phyloP scores from a whole-genome alignment of 2,797 vertebrate species.

The Esox lucius region DNA sequence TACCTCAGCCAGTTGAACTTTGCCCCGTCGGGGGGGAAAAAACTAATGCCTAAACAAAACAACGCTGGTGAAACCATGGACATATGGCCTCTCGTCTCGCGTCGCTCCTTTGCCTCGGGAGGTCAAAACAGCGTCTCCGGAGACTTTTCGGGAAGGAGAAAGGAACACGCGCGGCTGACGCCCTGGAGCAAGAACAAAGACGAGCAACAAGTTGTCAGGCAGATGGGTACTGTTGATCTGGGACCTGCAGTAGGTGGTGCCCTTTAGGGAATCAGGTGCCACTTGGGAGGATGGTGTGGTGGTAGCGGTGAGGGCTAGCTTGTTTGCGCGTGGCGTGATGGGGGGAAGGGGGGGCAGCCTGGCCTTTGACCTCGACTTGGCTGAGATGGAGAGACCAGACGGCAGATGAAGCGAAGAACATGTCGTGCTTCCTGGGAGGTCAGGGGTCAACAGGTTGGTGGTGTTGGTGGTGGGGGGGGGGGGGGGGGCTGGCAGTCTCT shows the following conservation, averaged over 20 bases:
- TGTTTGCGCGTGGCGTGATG: too few species aligned
- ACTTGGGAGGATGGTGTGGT: not conserved
- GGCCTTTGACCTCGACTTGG: constrained; percentile 54
- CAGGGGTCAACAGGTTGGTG: constrained; percentile 39
- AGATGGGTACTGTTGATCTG: not conserved
- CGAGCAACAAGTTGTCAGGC: constrained; percentile 66
- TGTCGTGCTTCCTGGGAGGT: constrained; percentile 59
- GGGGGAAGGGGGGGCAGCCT: constrained; percentile 11
- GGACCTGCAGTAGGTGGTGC: constrained; percentile 38
- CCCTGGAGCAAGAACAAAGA: constrained; percentile 30
- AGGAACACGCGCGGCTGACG: not conserved
- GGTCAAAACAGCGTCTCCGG: not conserved
- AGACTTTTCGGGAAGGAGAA: too few species aligned
- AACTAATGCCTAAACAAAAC: constrained; percentile 20
- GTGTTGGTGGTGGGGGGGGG: not conserved
- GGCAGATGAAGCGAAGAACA: constrained; percentile 68
- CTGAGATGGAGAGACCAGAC: constrained; percentile 57
- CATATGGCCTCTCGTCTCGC: constrained; percentile 45
- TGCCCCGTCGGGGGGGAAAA: constrained; percentile 4
- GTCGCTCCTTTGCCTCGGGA: not conserved
- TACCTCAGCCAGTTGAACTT: not conserved
- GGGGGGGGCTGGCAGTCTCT: constrained; percentile 46
- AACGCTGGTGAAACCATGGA: constrained; percentile 37
- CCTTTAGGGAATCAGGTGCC: not conserved
- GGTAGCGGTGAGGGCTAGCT: too few species aligned